phyloP scores from a whole-genome alignment of 2,113 vertebrate species.

The Elanoides forficatus region DNA sequence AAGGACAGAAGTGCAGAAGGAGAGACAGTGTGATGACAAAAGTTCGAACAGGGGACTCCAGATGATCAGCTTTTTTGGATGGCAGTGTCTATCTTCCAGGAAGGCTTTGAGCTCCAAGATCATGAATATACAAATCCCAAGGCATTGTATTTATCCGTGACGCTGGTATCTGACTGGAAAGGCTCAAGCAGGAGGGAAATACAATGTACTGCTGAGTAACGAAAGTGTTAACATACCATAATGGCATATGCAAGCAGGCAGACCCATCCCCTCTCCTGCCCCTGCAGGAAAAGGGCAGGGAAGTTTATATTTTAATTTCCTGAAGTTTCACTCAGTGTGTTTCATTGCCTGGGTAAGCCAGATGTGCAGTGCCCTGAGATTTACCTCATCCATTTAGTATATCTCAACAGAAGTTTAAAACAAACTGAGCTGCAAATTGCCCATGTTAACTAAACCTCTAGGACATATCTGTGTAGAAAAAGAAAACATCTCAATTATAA shows the following conservation, averaged over 20 bases:
- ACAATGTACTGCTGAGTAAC: rapidly evolving
- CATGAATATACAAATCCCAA: neutral
- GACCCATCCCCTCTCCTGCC: neutral
- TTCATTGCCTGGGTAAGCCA: neutral
- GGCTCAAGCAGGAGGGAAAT: neutral
- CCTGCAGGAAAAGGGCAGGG: slow-evolving; percentile 16
- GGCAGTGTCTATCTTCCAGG: neutral
- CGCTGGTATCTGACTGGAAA: neutral
- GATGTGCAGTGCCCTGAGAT: slow-evolving; percentile 33
- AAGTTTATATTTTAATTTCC: slow-evolving; percentile 67
- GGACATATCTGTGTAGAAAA: neutral
- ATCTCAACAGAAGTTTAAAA: slow-evolving; percentile 29
- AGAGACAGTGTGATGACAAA: neutral
- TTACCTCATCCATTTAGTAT: neutral
- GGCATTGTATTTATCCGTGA: neutral
- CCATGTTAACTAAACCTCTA: neutral
- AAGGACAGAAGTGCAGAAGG: neutral
- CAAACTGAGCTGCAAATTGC: neutral
- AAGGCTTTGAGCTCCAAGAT: slow-evolving; percentile 1
- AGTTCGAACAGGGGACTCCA: slow-evolving; percentile 22
- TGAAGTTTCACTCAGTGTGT: slow-evolving; percentile 38
- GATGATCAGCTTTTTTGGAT: neutral
- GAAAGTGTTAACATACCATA: slow-evolving; percentile 35
- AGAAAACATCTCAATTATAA: neutral
- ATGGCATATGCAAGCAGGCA: neutral